Evolutionary conservation across 2,113 vertebrate species (phyloP).

Genomic region (Tinamus guttatus): DNA sequence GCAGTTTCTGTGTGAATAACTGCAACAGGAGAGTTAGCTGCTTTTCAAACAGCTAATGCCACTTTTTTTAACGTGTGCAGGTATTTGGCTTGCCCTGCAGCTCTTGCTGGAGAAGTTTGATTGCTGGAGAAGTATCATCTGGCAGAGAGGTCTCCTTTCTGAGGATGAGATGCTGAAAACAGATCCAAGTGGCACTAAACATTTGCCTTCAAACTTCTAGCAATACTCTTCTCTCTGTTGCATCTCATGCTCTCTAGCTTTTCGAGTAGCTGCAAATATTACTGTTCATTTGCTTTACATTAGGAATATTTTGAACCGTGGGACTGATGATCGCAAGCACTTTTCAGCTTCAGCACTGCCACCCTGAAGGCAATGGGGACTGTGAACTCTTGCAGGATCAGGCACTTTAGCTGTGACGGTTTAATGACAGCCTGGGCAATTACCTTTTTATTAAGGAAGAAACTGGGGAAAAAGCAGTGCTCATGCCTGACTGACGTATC

Average conservation of each 20-base stretch:
- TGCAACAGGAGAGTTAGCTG: background rate
- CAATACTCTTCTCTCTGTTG: background rate
- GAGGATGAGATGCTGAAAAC: background rate
- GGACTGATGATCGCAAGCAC: background rate
- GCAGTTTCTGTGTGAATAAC: background rate
- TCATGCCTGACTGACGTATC: background rate
- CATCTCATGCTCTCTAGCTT: background rate
- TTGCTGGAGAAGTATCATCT: no score
- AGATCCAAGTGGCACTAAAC: background rate
- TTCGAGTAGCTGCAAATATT: background rate
- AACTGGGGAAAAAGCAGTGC: slow-evolving; percentile 3
- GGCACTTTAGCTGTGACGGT: background rate
- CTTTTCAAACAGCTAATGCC: background rate
- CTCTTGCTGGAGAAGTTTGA: background rate
- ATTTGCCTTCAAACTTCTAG: background rate
- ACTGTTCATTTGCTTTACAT: background rate
- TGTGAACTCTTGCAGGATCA: background rate
- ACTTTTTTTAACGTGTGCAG: background rate
- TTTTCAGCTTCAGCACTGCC: background rate
- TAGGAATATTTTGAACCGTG: background rate
- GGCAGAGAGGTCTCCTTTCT: background rate
- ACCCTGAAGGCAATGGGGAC: background rate
- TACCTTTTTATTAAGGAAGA: background rate
- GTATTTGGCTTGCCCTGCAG: background rate
- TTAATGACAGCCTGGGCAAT: slow-evolving; percentile 4